Percentiles rank a stretch among this genome's conserved stretches.
phyloP scores from a whole-genome alignment of 2,888 invertebrate genomes.

The Myopa tessellatipennis region DNA sequence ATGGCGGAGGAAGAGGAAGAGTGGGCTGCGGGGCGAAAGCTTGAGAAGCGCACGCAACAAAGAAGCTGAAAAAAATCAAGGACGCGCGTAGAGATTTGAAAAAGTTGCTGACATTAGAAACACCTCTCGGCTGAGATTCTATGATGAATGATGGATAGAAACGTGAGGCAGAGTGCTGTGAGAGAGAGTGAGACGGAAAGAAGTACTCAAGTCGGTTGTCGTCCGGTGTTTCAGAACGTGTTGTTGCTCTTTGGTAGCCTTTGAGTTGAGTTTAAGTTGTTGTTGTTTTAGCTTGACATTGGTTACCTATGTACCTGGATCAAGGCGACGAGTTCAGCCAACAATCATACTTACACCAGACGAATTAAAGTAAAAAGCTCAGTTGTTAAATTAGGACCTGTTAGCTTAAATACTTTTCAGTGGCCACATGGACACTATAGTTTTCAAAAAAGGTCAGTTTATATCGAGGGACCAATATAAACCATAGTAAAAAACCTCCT shows the following conservation, averaged over 20 bases:
- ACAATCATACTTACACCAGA: not conserved
- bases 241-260: no score
- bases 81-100: not conserved
- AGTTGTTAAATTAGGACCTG: no score
- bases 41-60: not conserved
- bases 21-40: not conserved
- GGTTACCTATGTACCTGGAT: not conserved
- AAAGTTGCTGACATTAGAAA: not conserved
- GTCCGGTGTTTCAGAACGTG: not conserved
- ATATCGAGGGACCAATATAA: no score
- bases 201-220: not conserved
- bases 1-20: no score
- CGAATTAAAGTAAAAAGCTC: no score
- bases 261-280: no score
- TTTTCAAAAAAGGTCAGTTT: no score
- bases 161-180: not conserved
- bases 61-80: not conserved
- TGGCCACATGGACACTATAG: no score
- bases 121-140: not conserved
- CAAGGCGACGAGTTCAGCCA: not conserved
- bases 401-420: no score
- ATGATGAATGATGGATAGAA: not conserved
- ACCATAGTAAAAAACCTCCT: no score
- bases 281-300: not conserved
- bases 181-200: not conserved